These are phyloP conservation scores for Stenopsyche tienmushanensis DNA, from an alignment of 1,140 invertebrate species.

Conservation along the genomic window DNA sequence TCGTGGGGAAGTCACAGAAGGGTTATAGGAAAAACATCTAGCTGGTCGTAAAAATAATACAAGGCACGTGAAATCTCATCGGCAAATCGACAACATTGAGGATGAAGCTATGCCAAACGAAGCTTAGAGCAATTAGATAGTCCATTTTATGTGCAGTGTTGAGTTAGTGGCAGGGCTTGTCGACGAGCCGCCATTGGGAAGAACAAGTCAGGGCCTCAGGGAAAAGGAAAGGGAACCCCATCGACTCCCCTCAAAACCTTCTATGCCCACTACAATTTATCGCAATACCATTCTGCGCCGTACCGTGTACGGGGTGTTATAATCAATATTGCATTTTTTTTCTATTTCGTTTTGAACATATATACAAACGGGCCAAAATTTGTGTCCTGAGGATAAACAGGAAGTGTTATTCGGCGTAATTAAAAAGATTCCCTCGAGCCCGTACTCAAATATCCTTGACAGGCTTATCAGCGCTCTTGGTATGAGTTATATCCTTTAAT, in stretches of 20 bases:
- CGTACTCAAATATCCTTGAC: too few relatives aligned
- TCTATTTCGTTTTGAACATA: too few relatives aligned
- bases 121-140: constrained; percentile 39
- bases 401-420: too few relatives aligned
- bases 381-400: too few relatives aligned
- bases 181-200: constrained; percentile 20
- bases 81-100: constrained; percentile 13
- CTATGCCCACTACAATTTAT: constrained; percentile 29
- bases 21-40: too few relatives aligned
- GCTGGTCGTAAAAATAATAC: constrained; percentile 32
- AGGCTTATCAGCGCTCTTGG: too few relatives aligned
- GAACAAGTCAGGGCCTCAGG: constrained; percentile 8
- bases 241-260: neutral
- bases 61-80: constrained; percentile 10
- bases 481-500: too few relatives aligned
- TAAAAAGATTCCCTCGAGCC: too few relatives aligned
- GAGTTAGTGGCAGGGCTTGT: constrained; percentile 28
- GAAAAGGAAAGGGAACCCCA: constrained; percentile 5
- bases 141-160: constrained; percentile 38
- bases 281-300: constrained; percentile 17
- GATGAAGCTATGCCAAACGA: constrained; percentile 35
- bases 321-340: neutral
- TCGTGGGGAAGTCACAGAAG: too few relatives aligned
- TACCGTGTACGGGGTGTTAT: constrained; percentile 4
- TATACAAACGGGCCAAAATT: too few relatives aligned